These are phyloP conservation scores for Trididemnum clinides DNA, from an alignment of 23 tunicate species.

Conservation along the genomic window DNA sequence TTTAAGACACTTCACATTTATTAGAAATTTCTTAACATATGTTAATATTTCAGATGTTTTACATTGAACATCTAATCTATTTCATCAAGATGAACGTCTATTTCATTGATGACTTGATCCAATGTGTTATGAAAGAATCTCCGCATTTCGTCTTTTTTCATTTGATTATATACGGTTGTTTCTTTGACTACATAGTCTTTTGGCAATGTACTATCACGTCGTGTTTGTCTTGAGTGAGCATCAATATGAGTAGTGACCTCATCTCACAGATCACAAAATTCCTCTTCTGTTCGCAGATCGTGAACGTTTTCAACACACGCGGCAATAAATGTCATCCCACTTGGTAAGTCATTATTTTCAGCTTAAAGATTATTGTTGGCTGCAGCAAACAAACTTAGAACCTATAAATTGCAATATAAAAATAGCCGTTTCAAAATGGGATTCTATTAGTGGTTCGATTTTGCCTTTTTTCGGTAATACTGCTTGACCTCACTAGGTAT, in stretches of 20 bases:
- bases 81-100: too few species aligned
- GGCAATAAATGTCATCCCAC: slow-evolving; percentile 8
- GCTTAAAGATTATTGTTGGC: slow-evolving; percentile 10
- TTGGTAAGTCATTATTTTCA: slow-evolving; percentile 1
- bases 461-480: neutral
- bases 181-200: too few species aligned
- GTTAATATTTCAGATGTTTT: too few species aligned
- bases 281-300: neutral
- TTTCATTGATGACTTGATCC: too few species aligned
- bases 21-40: too few species aligned
- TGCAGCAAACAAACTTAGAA: neutral
- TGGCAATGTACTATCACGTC: too few species aligned
- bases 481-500: neutral
- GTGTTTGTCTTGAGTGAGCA: neutral
- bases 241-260: neutral
- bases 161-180: too few species aligned
- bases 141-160: too few species aligned
- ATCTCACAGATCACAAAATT: slow-evolving; percentile 1
- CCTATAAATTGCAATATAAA: too few species aligned
- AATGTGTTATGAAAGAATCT: too few species aligned
- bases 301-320: slow-evolving; percentile 16
- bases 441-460: neutral
- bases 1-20: too few species aligned
- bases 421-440: neutral
- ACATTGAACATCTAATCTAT: too few species aligned